Conservation (phyloP, 2,113 vertebrate genomes). For the Proterorhinus semilunaris region DNA sequence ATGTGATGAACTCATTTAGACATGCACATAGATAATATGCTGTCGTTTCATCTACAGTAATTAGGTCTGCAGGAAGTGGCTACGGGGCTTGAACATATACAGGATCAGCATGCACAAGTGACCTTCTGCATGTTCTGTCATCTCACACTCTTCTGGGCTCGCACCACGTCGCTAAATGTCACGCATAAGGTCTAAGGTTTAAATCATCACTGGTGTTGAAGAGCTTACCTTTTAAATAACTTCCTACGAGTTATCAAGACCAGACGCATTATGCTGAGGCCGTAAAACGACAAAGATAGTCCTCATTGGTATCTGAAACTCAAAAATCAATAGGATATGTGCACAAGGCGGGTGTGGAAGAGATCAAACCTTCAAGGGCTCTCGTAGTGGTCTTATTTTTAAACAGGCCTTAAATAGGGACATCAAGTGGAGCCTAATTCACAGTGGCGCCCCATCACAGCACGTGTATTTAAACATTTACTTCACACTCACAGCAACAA, state of each 20-base stretch:
- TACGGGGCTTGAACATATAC: neutral
- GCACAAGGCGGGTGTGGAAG: constrained; percentile 1
- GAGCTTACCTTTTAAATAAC: neutral
- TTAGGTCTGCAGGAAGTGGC: constrained; percentile 36
- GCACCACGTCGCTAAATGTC: neutral
- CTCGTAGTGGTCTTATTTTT: neutral
- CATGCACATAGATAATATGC: constrained; percentile 39
- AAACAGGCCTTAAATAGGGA: neutral
- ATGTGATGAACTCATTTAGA: constrained; percentile 51
- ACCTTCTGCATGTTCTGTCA: constrained; percentile 16
- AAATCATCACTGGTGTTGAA: constrained; percentile 1
- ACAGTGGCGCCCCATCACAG: neutral
- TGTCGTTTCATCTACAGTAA: constrained; percentile 47
- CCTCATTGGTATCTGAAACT: neutral
- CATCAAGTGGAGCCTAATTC: neutral
- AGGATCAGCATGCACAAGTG: constrained; percentile 11
- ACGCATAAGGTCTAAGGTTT: neutral
- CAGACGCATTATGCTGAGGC: constrained; percentile 7
- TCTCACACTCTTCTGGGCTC: neutral
- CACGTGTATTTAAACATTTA: constrained; percentile 3
- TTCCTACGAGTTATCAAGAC: neutral
- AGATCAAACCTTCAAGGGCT: constrained; percentile 8
- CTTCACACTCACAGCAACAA: constrained; percentile 1
- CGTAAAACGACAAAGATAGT: neutral
- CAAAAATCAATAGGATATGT: neutral